A percentile compares a stretch with the other conserved stretches of the same genome.
phyloP scores from a whole-genome alignment of 2,113 vertebrate genomes.

The Chionis minor region DNA sequence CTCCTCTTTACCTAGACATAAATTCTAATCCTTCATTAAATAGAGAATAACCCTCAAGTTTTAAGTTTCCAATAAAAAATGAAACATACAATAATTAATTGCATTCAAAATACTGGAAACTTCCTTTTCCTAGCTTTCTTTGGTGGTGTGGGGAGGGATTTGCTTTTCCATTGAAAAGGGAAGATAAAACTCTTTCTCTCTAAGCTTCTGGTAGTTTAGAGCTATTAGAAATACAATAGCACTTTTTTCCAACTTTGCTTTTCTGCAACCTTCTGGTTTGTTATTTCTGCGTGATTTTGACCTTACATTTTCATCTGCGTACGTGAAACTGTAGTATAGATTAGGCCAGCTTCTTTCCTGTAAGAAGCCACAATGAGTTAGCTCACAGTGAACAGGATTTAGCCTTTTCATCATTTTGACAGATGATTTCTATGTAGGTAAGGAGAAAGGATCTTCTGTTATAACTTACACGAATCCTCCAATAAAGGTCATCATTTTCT shows the following conservation, averaged over 20 bases:
- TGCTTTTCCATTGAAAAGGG: background rate
- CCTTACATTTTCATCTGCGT: background rate
- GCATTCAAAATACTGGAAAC: background rate
- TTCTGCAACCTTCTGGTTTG: background rate
- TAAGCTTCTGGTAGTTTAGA: background rate
- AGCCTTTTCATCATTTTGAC: background rate
- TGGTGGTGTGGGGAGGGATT: rapidly evolving
- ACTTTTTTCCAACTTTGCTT: background rate
- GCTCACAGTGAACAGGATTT: background rate
- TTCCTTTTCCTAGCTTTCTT: background rate
- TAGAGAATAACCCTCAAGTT: background rate
- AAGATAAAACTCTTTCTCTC: background rate
- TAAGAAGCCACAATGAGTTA: background rate
- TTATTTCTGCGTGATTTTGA: background rate
- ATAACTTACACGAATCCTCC: background rate
- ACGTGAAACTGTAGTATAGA: background rate
- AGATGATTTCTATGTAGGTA: background rate
- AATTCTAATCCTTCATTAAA: background rate
- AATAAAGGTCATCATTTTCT: background rate
- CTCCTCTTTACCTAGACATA: background rate
- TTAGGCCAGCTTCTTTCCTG: background rate
- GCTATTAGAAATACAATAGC: background rate
- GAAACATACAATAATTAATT: background rate
- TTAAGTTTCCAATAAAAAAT: background rate
- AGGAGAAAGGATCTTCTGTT: background rate